Base-by-base conservation (phyloP, 2,797 vertebrate genomes). In the Amblyraja radiata region DNA sequence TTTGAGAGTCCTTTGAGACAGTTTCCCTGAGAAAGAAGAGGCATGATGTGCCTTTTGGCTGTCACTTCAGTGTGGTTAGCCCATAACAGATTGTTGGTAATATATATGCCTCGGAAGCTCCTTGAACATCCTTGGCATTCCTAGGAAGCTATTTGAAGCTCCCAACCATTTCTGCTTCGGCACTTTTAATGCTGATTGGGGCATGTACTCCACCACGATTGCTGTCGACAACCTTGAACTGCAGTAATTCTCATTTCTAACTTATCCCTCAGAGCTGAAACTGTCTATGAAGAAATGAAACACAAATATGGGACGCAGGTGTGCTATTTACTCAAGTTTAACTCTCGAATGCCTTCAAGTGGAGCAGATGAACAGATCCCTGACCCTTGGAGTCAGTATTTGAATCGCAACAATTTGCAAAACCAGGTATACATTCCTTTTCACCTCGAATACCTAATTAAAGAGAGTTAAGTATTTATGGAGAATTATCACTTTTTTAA, bases 341-440 rank as follows among this genome's bases (percentile, higher is more conserved):
- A 99, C 96, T 99, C 98, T 93, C 97, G 97, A 16, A 96, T 96
- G 5, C 95, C 96, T 93, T 97, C 97, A 46, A 96, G 96, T 94
- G 97, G 97, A 93, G 95, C 96, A 13, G 97, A 98, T 11, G 99
- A 99, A 94, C 98, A 99, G 95, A 99, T 99, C 94, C 99, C 99
- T 73, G 99, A 99, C 96, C 99, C 99, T 93, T 99, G 99, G 99
- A 99, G 98, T 96, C 98, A 99, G 63, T 99, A 99, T 94, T 96
- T 99, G 93, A 97, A 98, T 95, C 99, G 97, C 95, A 98, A 95
- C 95, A 96, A 94, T 95, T 95, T 98, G 78, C 97, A 97, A 93
- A 97, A 95, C 94, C 97, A 98, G 97, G 99, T 99, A 95, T 94
- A 36, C 25, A 28, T 68, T 68, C n/a, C 36, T 88, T 65, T 9